These are phyloP conservation scores for Imbricaverruca yamaguchii DNA, from an alignment of 2,888 invertebrate genomes.

Conservation along the genomic window DNA sequence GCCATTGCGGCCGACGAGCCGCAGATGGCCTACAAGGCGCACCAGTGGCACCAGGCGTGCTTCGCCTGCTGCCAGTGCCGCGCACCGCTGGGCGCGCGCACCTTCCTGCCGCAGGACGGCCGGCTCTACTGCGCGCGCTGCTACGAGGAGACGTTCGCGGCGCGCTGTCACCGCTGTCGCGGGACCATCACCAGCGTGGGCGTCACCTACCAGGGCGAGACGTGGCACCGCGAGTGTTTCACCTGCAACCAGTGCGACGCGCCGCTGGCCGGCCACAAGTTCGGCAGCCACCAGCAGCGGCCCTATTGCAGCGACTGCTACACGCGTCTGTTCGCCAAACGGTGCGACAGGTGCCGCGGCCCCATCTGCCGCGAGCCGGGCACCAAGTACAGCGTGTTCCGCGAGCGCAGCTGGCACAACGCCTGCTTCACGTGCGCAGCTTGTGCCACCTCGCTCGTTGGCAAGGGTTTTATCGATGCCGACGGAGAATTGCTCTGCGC, in stretches of 20 bases:
- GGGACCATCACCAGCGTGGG: slow-evolving; percentile 98
- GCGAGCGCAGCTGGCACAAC: slow-evolving; percentile 99
- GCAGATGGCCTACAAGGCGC: not conserved
- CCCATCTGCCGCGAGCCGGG: slow-evolving; percentile 94
- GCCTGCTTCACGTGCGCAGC: slow-evolving; percentile 98
- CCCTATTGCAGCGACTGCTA: slow-evolving; percentile 99
- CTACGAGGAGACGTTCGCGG: slow-evolving; percentile 99
- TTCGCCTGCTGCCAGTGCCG: slow-evolving; percentile 85
- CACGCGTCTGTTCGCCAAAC: slow-evolving; percentile 95
- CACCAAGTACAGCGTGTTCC: slow-evolving; percentile 98
- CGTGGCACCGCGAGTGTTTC: slow-evolving; percentile 99
- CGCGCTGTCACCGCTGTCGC: slow-evolving; percentile 91
- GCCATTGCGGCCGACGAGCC: not conserved
- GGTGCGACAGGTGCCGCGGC: slow-evolving; percentile 93
- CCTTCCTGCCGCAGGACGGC: slow-evolving; percentile 97
- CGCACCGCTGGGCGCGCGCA: slow-evolving; percentile 95
- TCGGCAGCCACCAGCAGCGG: slow-evolving; percentile 96
- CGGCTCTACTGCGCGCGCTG: slow-evolving; percentile 98
- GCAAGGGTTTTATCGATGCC: slow-evolving; percentile 98
- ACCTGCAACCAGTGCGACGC: slow-evolving; percentile 95
- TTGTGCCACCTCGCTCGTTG: slow-evolving; percentile 86
- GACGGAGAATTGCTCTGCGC: slow-evolving; percentile 94
- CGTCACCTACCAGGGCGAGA: slow-evolving; percentile 99
- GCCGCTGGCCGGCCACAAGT: slow-evolving; percentile 94
- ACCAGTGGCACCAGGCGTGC: slow-evolving; percentile 83